Evolutionary conservation across 1,140 invertebrate genomes (phyloP).

Genomic region (Lysiphlebus fabarum): DNA sequence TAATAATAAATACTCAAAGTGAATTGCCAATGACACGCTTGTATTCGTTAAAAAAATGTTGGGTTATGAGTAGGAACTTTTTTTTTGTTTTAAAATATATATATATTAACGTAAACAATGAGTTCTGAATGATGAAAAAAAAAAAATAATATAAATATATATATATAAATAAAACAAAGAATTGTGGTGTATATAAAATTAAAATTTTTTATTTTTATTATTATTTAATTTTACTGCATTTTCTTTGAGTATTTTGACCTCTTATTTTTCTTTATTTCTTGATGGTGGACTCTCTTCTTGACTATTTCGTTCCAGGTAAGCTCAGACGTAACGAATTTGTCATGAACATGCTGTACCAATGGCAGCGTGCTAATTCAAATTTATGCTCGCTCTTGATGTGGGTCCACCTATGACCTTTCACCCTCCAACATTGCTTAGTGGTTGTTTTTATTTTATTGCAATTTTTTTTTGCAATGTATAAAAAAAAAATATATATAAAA

Average conservation of each 20-base stretch:
- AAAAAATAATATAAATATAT: too few species aligned
- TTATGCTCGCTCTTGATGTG: slow-evolving; percentile 23
- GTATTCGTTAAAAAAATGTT: too few species aligned
- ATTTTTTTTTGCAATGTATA: slow-evolving; percentile 5
- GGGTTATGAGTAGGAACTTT: too few species aligned
- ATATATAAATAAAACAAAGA: too few species aligned
- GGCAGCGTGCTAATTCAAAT: slow-evolving; percentile 31
- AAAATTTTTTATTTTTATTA: slow-evolving; percentile 12
- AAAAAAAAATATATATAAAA: neutral
- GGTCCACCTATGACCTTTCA: slow-evolving; percentile 10
- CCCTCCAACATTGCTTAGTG: slow-evolving; percentile 22
- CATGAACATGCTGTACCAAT: slow-evolving; percentile 23
- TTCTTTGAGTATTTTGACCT: neutral
- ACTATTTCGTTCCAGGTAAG: slow-evolving; percentile 4
- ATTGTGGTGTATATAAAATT: neutral
- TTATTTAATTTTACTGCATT: slow-evolving; percentile 10
- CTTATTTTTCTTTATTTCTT: slow-evolving; percentile 1
- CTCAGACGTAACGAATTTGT: slow-evolving; percentile 15
- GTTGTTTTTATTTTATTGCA: slow-evolving; percentile 21
- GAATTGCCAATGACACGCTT: too few species aligned
- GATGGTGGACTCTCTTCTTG: neutral
- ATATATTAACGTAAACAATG: too few species aligned
- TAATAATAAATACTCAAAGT: too few species aligned
- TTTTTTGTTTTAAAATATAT: too few species aligned
- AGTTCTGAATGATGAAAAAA: too few species aligned